Evolutionary conservation across 2,888 invertebrate genomes (phyloP).

Genomic region (Dromius quadrimaculatus): DNA sequence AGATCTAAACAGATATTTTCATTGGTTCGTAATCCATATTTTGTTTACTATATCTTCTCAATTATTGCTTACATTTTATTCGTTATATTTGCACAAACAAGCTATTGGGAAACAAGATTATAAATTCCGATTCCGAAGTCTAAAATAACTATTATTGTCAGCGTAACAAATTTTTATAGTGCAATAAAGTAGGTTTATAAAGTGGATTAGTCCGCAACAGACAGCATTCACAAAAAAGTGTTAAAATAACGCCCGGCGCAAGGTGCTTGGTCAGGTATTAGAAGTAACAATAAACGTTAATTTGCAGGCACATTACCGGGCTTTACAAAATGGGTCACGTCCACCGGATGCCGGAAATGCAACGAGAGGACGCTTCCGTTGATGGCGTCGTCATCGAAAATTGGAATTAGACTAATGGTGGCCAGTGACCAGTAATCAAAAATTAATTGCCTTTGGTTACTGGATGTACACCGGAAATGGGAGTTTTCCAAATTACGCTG

Average conservation of each 20-base stretch:
- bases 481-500: conserved; percentile 60
- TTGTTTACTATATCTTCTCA: too few species aligned
- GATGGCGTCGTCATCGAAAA: conserved; percentile 38
- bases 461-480: conserved; percentile 57
- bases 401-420: conserved; percentile 52
- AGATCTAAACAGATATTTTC: too few species aligned
- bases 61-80: background rate
- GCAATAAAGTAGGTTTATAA: conserved; percentile 22
- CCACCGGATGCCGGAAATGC: conserved; percentile 4
- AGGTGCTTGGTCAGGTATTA: conserved; percentile 33
- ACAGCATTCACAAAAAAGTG: conserved; percentile 22
- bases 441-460: conserved; percentile 50
- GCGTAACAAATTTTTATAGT: conserved; percentile 26
- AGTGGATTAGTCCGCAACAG: conserved; percentile 29
- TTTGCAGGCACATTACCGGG: conserved; percentile 43
- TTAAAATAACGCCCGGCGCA: background rate
- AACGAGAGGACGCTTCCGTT: conserved; percentile 18
- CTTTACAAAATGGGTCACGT: conserved; percentile 50
- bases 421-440: conserved; percentile 43
- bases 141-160: conserved; percentile 22
- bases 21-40: too few species aligned
- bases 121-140: background rate
- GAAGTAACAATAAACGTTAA: conserved; percentile 44
- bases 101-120: background rate
- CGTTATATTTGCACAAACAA: background rate